These are phyloP conservation scores for Balanococcus diminutus DNA, from an alignment of 2,888 invertebrate species.

Conservation along the genomic window DNA sequence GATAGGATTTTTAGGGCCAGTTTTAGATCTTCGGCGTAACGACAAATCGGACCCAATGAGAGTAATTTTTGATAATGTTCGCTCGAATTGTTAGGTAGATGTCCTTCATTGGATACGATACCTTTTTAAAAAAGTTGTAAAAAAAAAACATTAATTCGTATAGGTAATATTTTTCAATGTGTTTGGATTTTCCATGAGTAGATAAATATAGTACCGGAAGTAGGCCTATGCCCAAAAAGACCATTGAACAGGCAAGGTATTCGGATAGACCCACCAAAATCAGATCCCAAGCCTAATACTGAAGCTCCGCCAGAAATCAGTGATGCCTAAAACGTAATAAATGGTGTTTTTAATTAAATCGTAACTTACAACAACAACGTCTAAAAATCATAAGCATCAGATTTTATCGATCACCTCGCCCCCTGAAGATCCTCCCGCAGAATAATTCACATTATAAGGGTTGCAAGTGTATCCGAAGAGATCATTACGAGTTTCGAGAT, in stretches of 20 bases:
- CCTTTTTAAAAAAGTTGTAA: too few species aligned
- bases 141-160: too few species aligned
- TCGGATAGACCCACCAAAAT: conserved; percentile 66
- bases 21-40: conserved; percentile 81
- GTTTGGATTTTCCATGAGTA: too few species aligned
- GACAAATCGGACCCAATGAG: conserved; percentile 82
- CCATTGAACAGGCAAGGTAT: neutral
- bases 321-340: conserved; percentile 63
- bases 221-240: neutral
- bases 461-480: conserved; percentile 80
- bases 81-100: conserved; percentile 72
- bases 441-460: conserved; percentile 77
- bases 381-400: too few species aligned
- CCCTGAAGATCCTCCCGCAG: conserved; percentile 87
- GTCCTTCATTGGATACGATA: conserved; percentile 79
- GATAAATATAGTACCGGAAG: too few species aligned
- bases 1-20: conserved; percentile 78
- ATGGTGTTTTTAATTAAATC: neutral
- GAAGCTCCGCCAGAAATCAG: conserved; percentile 80
- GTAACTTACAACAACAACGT: too few species aligned
- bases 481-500: conserved; percentile 83
- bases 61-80: conserved; percentile 63
- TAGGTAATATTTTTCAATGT: too few species aligned
- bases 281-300: conserved; percentile 81
- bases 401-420: conserved; percentile 73